Base-by-base conservation (phyloP, 2,888 invertebrate species). In the Scrobipalpa atriplicella region DNA sequence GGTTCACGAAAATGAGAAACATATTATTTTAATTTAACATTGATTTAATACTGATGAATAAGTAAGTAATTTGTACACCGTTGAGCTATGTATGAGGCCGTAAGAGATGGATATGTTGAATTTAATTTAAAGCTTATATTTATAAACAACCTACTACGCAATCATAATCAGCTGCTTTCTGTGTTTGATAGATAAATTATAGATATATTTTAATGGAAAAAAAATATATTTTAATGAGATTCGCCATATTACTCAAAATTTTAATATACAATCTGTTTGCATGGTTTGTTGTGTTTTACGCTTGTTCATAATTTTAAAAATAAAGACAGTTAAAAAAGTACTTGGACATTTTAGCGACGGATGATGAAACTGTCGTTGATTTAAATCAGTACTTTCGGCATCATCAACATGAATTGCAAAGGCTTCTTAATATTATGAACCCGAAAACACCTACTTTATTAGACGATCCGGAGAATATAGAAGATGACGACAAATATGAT, bases 301-400 rank as follows among this genome's bases (percentile, higher is more conserved):
- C 78, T 81, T 78, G 71, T 69, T 68, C 67, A 65, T 70, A 66
- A 65, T 71, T 66, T 67, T 68, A 78, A 74, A 73, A 76, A 72
- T 52, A 75, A 82, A 93, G 93, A 82, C 91, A 93, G 81, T 83
- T 93, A 80, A 90, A 87, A 84, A 94, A 94, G 77, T 94, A 94
- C 84, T 90, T 94, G 87, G 94, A 94, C 87, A 94, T 94, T 90
- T 88, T 94, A 78, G 93, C 91, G 75, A 89, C 92, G 16, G 89
- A 91, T 66, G 89, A 93, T 65, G 91, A 92, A 65, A 90, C 80
- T 60, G 82, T 84, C 1, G 82, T 86, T 6, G 92, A 91, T 72
- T 74, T 92, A 69, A 88, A 86, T 69, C 79, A 87, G 66, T 92
- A 92, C 66, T 92, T 89, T 69, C 84, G 85, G 70, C 79, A 79